Base-by-base conservation (phyloP, 1,140 invertebrate genomes). In the Drosophila bocki region DNA sequence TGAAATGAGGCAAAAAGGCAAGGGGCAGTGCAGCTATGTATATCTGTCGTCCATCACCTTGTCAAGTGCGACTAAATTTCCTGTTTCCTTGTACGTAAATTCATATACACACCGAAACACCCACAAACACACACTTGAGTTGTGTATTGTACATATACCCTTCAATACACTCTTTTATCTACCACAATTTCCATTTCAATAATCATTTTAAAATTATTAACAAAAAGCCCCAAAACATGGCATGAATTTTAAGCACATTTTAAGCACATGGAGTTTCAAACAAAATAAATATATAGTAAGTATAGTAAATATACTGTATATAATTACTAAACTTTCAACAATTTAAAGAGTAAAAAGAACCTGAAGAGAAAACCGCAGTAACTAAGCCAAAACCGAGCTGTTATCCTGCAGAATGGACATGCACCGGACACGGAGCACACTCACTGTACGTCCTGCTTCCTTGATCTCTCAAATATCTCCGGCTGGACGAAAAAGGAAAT, bases 21-120 rank as follows among this genome's bases (percentile, higher is more conserved):
- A 22, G 1, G 33, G 15, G 44, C 67, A 78, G n/a, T 81, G 82
- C 82, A 67, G 53, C 70, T 71, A 44, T 22, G 22, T 22, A 22
- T 83, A 86, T 86, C 80, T 80, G 67, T 80, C 80, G 80, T 87
- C 77, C 83, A 88, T 87, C 83, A 88, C 69, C 60, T 88, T 87
- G 80, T 87, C 80, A 84, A 78, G 68, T 83, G 69, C 68, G 72
- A 67, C 84, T 80, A 78, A 83, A 75, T 80, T 88, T 88, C 64
- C 77, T 60, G 63, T 74, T 70, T 81, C 70, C 78, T 47, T 75
- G 42, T 61, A 45, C 22, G 33, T 47, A 63, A 63, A 69, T 26
- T 42, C 37, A 79, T 35, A 50, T 22, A 56, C 29, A 44, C 35
- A 39, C 35, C 22, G 22, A 22, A 22, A 22, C 22, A 22, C 41